These are phyloP conservation scores for Platycheirus albimanus DNA, from an alignment of 2,888 invertebrate genomes.

Conservation along the genomic window DNA sequence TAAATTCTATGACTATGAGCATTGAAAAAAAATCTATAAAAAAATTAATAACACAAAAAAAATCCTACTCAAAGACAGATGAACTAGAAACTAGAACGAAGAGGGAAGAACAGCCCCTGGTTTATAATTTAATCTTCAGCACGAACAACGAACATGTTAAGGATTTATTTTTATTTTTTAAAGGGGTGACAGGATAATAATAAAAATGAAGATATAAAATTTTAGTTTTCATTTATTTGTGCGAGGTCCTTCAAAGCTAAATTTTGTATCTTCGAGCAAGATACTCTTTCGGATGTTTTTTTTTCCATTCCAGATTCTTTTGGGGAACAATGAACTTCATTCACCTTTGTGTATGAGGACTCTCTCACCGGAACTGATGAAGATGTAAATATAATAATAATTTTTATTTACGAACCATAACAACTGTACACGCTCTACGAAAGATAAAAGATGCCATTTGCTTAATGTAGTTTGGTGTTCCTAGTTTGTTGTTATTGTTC, in stretches of 20 bases:
- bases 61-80: not conserved
- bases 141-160: constrained; percentile 6
- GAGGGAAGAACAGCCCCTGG: not conserved
- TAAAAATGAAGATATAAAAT: no score
- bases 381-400: not conserved
- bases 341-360: not conserved
- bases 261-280: constrained; percentile 33
- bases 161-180: not conserved
- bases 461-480: constrained; percentile 27
- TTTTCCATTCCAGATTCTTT: no score
- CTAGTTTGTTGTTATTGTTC: not conserved
- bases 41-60: not conserved
- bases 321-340: constrained; percentile 31
- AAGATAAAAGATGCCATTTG: constrained; percentile 13
- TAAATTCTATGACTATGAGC: constrained; percentile 22
- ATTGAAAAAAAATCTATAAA: constrained; percentile 2
- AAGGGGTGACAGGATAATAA: not conserved
- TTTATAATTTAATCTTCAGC: constrained; percentile 18
- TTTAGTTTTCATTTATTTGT: not conserved
- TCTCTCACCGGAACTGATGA: not conserved
- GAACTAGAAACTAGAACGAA: not conserved
- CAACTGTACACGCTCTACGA: not conserved
- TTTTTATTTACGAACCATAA: not conserved
- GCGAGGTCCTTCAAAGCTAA: not conserved
- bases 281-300: no score